Evolutionary conservation across 2,113 vertebrate species (phyloP), one percentile per base, ranked within the genome.

Genomic region (Notothenia coriiceps): DNA sequence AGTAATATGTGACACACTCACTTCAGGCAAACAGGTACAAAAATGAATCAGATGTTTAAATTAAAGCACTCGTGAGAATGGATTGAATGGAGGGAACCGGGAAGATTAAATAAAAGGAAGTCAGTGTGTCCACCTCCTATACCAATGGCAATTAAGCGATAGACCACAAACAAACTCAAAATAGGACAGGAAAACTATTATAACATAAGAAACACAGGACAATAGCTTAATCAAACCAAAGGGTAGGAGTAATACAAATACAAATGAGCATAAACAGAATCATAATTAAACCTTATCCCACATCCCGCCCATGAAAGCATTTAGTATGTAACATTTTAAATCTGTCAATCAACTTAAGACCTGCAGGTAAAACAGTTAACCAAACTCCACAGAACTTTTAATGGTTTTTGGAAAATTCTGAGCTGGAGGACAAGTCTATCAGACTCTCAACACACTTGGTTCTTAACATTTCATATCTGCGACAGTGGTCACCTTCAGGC

Each of bases 401-500:
- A 72, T 83, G 56, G 12, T 78, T 63, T 71, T 64, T 68, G 25
- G 35, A 13, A 15, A 60, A 70, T 72, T 29, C 22, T 57, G 40
- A 70, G 75, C 76, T 61, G 65, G 35, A 17, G n/a, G 85, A 52
- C 57, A 73, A 74, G 59, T 85, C 79, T 63, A 77, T 75, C 69
- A 72, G 54, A 54, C 52, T 12, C 76, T 78, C 55, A 12, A 17
- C 74, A 79, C 78, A 50, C 65, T 70, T 66, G 49, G 54, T 46
- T 70, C 79, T 15, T 52, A 83, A 68, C 46, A 22, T 79, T 70
- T 81, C 77, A 64, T 74, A 59, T 79, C 60, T 81, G 51, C 3
- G 3, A 25, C 55, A 35, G 77, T 61, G 59, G 71, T 82, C 74
- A 68, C 82, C 84, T 85, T 61, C 74, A 62, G 85, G 78, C 82